Evolutionary conservation across 2,888 invertebrate species (phyloP).

Genomic region (Ophion obscuratus): DNA sequence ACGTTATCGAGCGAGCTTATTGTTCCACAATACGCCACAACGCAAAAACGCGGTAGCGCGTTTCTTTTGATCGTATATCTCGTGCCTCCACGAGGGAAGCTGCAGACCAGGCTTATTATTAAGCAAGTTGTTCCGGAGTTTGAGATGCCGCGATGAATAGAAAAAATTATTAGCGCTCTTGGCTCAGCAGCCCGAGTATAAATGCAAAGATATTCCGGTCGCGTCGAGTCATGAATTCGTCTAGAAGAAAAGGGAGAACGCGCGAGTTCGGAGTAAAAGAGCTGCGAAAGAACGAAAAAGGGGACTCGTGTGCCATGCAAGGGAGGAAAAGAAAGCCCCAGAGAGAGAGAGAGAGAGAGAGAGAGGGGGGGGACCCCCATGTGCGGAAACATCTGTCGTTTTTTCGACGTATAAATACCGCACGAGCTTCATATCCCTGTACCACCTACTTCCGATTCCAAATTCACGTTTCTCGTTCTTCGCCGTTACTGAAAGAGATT

Average conservation of each 20-base stretch:
- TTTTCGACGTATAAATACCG: constrained; percentile 57
- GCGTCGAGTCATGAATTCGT: constrained; percentile 58
- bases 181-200: constrained; percentile 39
- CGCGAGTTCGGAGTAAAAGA: constrained; percentile 39
- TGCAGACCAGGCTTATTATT: constrained; percentile 11
- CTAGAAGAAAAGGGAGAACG: constrained; percentile 41
- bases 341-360: neutral
- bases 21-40: no score
- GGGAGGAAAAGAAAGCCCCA: constrained; percentile 35
- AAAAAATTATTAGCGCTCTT: constrained; percentile 50
- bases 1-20: no score
- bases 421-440: constrained; percentile 35
- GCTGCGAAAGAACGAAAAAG: constrained; percentile 44
- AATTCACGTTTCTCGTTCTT: constrained; percentile 62
- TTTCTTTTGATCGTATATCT: neutral
- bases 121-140: constrained; percentile 33
- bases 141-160: constrained; percentile 43
- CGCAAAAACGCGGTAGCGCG: neutral
- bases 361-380: constrained; percentile 30
- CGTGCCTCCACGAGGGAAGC: neutral
- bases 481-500: constrained; percentile 53
- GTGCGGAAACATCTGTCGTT: constrained; percentile 72
- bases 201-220: constrained; percentile 62
- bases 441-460: constrained; percentile 72
- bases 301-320: constrained; percentile 37